phyloP scores from a whole-genome alignment of 2,888 invertebrate species.

The Carabus problematicus region DNA sequence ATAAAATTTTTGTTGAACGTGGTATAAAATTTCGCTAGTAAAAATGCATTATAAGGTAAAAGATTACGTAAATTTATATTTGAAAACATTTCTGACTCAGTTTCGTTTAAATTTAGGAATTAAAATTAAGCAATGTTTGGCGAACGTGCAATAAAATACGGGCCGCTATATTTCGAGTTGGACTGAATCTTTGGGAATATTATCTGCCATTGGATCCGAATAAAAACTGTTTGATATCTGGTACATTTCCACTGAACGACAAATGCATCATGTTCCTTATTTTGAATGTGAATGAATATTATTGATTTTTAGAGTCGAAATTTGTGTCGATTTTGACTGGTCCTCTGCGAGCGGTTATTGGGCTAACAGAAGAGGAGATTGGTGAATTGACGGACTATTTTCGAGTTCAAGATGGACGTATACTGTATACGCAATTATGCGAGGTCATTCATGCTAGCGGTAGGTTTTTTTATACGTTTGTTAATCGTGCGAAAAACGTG shows the following conservation, averaged over 20 bases:
- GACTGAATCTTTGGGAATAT: slow-evolving; percentile 75
- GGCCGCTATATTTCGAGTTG: slow-evolving; percentile 74
- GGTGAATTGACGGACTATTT: slow-evolving; percentile 79
- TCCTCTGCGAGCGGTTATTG: slow-evolving; percentile 70
- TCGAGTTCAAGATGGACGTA: slow-evolving; percentile 78
- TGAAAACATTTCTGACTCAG: not conserved
- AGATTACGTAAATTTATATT: not conserved
- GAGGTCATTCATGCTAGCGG: slow-evolving; percentile 75
- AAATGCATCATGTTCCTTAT: slow-evolving; percentile 11
- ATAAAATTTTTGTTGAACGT: too few relatives aligned
- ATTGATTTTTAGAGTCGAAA: slow-evolving; percentile 67
- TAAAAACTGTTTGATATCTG: slow-evolving; percentile 73
- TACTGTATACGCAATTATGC: slow-evolving; percentile 78
- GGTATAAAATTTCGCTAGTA: not conserved
- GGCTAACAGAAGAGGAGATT: slow-evolving; percentile 76
- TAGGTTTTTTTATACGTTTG: slow-evolving; percentile 51
- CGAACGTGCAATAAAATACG: slow-evolving; percentile 83
- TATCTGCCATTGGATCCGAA: slow-evolving; percentile 73
- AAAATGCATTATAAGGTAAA: slow-evolving; percentile 53
- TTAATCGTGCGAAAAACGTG: not conserved
- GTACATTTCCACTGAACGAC: slow-evolving; percentile 52
- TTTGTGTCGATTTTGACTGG: slow-evolving; percentile 76
- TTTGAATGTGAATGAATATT: slow-evolving; percentile 26
- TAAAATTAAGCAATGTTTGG: slow-evolving; percentile 73
- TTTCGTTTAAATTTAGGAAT: slow-evolving; percentile 51